Evolutionary conservation across 2,113 vertebrate genomes (phyloP), one percentile per base, ranked within the genome.

Genomic region (Cyphomyrus plagiostoma): DNA sequence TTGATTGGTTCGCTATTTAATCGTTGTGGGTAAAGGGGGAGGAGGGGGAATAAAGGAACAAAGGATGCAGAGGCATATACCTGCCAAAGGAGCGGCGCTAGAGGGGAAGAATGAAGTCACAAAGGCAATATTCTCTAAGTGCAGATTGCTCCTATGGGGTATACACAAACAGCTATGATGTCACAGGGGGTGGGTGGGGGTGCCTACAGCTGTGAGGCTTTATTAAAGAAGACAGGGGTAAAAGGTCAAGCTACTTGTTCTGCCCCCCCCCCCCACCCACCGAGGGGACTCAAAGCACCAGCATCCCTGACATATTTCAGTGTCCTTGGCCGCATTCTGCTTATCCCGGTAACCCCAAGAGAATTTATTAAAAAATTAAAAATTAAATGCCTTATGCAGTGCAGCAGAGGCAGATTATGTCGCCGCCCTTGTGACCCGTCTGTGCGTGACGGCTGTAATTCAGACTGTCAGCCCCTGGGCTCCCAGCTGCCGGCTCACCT

Each of bases 401-500:
- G n/a, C 10, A 66, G 58, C 23, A 66, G n/a, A 11, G n/a, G 62
- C 62, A 66, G 62, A 26, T 66, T 66, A 66, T 39, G 70, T 19
- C 0, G 70, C 30, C 70, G 70, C 62, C 62, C 62, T 66, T 26
- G n/a, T 26, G 26, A 21, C 9, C 84, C 1, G 8, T 50, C n/a
- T 49, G 48, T 26, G 23, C 21, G 4, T 13, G 26, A 42, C 6
- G 50, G 13, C 49, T 35, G n/a, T 35, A 30, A 50, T 86, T 50
- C n/a, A 49, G 35, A 86, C 50, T 87, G 86, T 87, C 86, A 87
- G 8, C 50, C 30, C 1, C 35, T 42, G 86, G 1, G 39, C 30
- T 62, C 19, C 49, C 15, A 19, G 30, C 4, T 11, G 17, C 5
- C 9, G 15, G 3, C 91, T 93, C 94, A 99, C 98, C 98, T 98